phyloP scores from a whole-genome alignment of 2,113 vertebrate species.

The Prionailurus bengalensis region DNA sequence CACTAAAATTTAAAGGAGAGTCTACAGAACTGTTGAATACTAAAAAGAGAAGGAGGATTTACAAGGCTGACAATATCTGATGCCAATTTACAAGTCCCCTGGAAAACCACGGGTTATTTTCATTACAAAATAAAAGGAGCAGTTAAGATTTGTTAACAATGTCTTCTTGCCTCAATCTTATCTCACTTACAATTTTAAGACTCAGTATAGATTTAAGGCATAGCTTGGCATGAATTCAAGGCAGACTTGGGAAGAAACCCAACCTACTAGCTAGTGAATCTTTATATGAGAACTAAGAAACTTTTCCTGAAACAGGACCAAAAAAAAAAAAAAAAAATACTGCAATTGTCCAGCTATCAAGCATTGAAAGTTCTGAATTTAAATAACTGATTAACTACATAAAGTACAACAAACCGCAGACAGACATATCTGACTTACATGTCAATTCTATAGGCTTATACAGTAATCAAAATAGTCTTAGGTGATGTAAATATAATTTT shows the following conservation, averaged over 20 bases:
- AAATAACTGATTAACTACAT: background rate
- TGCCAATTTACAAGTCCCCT: constrained; percentile 29
- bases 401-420: background rate
- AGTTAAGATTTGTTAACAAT: constrained; percentile 39
- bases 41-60: constrained; percentile 46
- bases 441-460: constrained; percentile 10
- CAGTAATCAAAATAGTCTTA: constrained; percentile 47
- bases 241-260: background rate
- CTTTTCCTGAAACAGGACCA: background rate
- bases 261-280: constrained; percentile 29
- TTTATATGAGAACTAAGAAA: background rate
- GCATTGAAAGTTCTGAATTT: background rate
- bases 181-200: constrained; percentile 41
- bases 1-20: constrained; percentile 34
- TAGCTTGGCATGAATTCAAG: background rate
- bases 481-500: background rate
- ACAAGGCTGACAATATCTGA: constrained; percentile 25
- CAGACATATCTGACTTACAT: background rate
- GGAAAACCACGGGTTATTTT: constrained; percentile 31
- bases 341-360: background rate
- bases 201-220: constrained; percentile 23
- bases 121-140: constrained; percentile 61
- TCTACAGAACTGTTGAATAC: background rate
- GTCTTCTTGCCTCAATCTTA: constrained; percentile 23
- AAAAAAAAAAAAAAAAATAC: background rate